A percentile compares a stretch with the other conserved stretches of the same genome.
Evolutionary conservation across 2,888 invertebrate species (phyloP).

Genomic region (Drepana falcataria): DNA sequence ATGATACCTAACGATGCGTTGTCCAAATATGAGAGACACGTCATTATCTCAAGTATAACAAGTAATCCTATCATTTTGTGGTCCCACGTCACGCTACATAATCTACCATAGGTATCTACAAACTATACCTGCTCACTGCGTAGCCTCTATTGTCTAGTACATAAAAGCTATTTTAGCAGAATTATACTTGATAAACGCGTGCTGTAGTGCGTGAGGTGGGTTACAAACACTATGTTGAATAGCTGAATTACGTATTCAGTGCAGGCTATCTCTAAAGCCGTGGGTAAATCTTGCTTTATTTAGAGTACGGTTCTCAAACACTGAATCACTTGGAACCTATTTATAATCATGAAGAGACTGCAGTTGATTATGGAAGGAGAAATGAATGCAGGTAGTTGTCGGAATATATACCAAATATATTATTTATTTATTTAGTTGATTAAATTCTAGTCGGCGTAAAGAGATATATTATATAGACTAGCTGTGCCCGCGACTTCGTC

Average conservation of each 20-base stretch:
- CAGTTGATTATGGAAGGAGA: too few species aligned
- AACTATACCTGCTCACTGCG: background rate
- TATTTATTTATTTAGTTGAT: too few species aligned
- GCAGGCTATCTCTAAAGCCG: constrained; percentile 2
- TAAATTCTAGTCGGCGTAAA: too few species aligned
- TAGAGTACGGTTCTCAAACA: background rate
- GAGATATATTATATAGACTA: too few species aligned
- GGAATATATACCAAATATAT: too few species aligned
- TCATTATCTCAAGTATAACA: background rate
- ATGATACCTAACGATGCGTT: too few species aligned
- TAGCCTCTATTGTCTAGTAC: background rate
- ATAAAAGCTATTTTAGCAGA: background rate
- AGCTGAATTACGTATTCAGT: constrained; percentile 9
- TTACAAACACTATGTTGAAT: constrained; percentile 8
- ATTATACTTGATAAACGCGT: background rate
- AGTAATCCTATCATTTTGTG: background rate
- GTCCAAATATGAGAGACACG: too few species aligned
- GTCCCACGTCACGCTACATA: background rate
- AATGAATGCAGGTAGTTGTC: too few species aligned
- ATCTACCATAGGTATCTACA: background rate
- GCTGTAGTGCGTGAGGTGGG: background rate
- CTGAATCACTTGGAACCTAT: too few species aligned
- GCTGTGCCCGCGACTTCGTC: too few species aligned
- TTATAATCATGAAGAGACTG: too few species aligned
- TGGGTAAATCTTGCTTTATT: constrained; percentile 1